phyloP scores from a whole-genome alignment of 2,888 invertebrate species.

The Cinara cedri region DNA sequence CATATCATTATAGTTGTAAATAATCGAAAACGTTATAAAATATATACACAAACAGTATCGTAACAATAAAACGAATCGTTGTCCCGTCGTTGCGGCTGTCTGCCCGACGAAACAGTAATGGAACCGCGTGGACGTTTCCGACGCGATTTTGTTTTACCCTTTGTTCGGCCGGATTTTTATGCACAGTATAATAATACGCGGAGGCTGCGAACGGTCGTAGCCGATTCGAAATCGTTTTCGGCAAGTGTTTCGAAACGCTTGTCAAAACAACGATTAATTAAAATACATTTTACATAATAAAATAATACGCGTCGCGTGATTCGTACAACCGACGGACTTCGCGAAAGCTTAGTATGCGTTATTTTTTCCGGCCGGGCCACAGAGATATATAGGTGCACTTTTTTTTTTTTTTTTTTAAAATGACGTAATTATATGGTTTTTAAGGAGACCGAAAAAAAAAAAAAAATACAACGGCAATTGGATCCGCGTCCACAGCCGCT shows the following conservation, averaged over 20 bases:
- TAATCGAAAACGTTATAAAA: too few relatives aligned
- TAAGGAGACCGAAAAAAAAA: too few relatives aligned
- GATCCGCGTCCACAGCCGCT: neutral
- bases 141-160: neutral
- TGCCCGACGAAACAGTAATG: neutral
- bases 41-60: too few relatives aligned
- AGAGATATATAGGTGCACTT: too few relatives aligned
- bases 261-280: slow-evolving; percentile 7
- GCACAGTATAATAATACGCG: too few relatives aligned
- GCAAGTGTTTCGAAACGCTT: too few relatives aligned
- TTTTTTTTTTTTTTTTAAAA: too few relatives aligned
- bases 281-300: neutral
- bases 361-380: neutral
- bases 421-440: too few relatives aligned
- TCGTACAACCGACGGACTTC: neutral
- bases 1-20: too few relatives aligned
- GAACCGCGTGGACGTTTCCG: neutral
- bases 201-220: neutral
- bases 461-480: too few relatives aligned
- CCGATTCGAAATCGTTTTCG: neutral
- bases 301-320: neutral
- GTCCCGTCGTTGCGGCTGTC: too few relatives aligned
- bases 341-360: neutral
- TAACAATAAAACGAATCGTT: too few relatives aligned
- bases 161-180: neutral